These are phyloP conservation scores for Atta texana DNA, from an alignment of 1,140 invertebrate species.

Conservation along the genomic window DNA sequence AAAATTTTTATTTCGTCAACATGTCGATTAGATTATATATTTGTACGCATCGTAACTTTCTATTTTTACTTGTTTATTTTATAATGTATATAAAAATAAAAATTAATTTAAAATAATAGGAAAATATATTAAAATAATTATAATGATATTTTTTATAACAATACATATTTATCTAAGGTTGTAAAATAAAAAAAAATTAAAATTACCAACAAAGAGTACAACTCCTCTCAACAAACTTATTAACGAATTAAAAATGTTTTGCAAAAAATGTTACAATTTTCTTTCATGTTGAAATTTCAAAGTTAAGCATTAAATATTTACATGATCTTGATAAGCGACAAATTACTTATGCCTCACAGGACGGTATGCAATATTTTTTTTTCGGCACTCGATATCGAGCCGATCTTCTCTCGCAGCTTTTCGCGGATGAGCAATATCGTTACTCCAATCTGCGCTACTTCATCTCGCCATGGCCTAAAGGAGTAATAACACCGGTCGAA, in stretches of 20 bases:
- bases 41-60: background rate
- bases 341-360: background rate
- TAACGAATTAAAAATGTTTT: background rate
- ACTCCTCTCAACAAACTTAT: background rate
- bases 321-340: background rate
- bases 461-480: conserved; percentile 19
- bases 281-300: background rate
- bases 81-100: background rate
- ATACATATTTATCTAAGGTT: background rate
- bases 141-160: background rate
- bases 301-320: background rate
- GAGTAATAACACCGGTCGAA: conserved; percentile 59
- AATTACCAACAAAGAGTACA: background rate
- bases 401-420: conserved; percentile 34
- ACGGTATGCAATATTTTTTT: background rate
- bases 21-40: background rate
- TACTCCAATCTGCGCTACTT: conserved; percentile 46
- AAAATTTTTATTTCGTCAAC: background rate
- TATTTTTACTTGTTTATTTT: background rate
- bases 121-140: background rate
- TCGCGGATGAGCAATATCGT: conserved; percentile 25
- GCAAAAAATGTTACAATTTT: background rate
- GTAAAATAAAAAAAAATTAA: background rate
- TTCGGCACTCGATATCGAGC: background rate
- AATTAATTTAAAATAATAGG: background rate